Base-by-base conservation (phyloP, 2,797 vertebrate species). In the Lacerta bilineata region DNA sequence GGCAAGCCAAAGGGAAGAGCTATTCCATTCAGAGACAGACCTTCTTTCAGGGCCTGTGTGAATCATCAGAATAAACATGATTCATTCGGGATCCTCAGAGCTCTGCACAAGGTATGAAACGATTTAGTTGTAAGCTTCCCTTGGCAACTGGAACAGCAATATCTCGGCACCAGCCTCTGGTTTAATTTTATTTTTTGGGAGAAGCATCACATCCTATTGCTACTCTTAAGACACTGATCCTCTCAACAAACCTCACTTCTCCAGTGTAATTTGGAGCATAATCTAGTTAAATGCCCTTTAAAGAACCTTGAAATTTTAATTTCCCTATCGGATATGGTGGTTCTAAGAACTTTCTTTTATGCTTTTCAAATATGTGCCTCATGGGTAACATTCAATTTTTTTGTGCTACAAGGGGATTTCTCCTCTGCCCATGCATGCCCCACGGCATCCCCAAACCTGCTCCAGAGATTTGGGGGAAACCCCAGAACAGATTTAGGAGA, bases 21-120 rank as follows among this genome's bases (percentile, higher is more conserved):
- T 69, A 86, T 91, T 64, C 82, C 87, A 86, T 91, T 94, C 90
- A 72, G 91, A 95, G 95, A 88, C 76, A 93, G 93, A 17, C 9
- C 61, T 86, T 91, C 91, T 94, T 95, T 95, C 91, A 92, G 91
- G 75, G 75, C 43, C 33, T 81, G 39, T 95, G 92, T 93, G 92
- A 96, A 89, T 95, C 94, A 95, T 94, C 88, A 87, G 83, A 91
- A 90, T 92, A 87, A 95, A 87, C 46, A 86, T 88, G 94, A 95
- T 95, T 95, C 89, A 92, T 94, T 93, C 90, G 90, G 25, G 90
- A 93, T 88, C 27, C 41, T 91, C 80, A 43, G 0, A 29, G 69
- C 84, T 92, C 89, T 94, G 68, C 83, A 9, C 92, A 83, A 94
- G 95, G 80, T 79, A 90, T 68, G 85, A 91, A 90, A 79, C 86